These are phyloP conservation scores for Mechanitis mazaeus DNA, from an alignment of 2,888 invertebrate genomes.

Conservation along the genomic window DNA sequence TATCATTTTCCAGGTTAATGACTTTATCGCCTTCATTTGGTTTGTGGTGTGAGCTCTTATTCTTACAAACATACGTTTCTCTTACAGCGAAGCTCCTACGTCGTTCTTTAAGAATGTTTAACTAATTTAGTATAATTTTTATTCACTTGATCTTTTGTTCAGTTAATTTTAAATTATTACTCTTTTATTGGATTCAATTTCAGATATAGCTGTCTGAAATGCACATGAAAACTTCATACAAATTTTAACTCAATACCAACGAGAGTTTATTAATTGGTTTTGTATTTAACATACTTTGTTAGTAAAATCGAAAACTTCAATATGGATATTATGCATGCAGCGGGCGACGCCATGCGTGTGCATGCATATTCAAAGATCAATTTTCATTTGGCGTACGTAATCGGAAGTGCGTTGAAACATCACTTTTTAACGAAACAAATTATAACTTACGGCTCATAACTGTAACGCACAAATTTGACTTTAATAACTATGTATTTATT, in stretches of 20 bases:
- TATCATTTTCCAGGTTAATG: constrained; percentile 30
- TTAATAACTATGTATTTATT: constrained; percentile 61
- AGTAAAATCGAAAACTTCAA: constrained; percentile 22
- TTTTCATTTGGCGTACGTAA: constrained; percentile 71
- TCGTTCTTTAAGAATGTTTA: not conserved
- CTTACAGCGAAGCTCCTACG: not conserved
- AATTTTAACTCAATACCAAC: too few species aligned
- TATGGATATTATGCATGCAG: constrained; percentile 40
- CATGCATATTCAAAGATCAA: constrained; percentile 73
- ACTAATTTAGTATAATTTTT: not conserved
- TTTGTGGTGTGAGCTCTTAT: constrained; percentile 26
- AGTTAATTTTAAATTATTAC: constrained; percentile 15
- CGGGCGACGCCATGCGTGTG: constrained; percentile 45
- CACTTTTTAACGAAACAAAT: constrained; percentile 42
- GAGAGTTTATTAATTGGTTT: too few species aligned
- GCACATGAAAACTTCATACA: too few species aligned
- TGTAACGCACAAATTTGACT: constrained; percentile 36
- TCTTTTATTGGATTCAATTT: constrained; percentile 24
- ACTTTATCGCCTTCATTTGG: constrained; percentile 19
- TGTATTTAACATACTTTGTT: not conserved
- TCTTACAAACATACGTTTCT: too few species aligned
- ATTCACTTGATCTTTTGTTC: constrained; percentile 13
- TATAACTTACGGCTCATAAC: constrained; percentile 39
- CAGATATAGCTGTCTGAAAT: too few species aligned
- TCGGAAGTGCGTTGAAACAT: constrained; percentile 60